These are phyloP conservation scores for Muscicapa striata DNA, from an alignment of 2,797 vertebrate species.

Conservation along the genomic window DNA sequence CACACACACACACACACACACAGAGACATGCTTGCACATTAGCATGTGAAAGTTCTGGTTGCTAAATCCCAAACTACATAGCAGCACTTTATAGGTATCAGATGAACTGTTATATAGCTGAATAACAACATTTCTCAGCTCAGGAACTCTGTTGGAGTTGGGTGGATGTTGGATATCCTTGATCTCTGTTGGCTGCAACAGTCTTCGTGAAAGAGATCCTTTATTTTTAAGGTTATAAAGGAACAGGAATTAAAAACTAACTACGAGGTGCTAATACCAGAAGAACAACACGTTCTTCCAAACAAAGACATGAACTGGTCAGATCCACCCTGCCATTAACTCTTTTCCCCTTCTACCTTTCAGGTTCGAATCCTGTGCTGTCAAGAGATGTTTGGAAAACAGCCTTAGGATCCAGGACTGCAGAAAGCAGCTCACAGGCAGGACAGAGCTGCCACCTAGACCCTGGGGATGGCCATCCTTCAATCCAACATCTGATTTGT, in stretches of 20 bases:
- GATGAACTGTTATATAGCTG: background rate
- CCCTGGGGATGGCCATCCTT: background rate
- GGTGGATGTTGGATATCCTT: background rate
- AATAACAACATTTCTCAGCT: constrained; percentile 7
- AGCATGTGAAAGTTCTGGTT: background rate
- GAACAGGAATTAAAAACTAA: constrained; percentile 13
- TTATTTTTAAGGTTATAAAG: constrained; percentile 39
- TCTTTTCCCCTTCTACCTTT: background rate
- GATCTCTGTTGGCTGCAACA: constrained; percentile 9
- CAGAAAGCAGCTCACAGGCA: background rate
- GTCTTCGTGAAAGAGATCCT: background rate
- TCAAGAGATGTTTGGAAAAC: background rate
- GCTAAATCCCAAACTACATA: background rate
- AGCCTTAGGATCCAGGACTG: background rate
- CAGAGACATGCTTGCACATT: fast-evolving
- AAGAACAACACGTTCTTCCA: background rate
- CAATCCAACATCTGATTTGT: background rate
- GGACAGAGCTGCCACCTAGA: background rate
- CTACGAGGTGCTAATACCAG: background rate
- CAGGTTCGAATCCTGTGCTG: background rate
- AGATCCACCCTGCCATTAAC: background rate
- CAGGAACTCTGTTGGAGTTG: constrained; percentile 16
- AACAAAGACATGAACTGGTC: background rate
- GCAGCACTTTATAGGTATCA: background rate
- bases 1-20: background rate